Conservation (phyloP, 2,113 vertebrate species). For the Lonchura striata region DNA sequence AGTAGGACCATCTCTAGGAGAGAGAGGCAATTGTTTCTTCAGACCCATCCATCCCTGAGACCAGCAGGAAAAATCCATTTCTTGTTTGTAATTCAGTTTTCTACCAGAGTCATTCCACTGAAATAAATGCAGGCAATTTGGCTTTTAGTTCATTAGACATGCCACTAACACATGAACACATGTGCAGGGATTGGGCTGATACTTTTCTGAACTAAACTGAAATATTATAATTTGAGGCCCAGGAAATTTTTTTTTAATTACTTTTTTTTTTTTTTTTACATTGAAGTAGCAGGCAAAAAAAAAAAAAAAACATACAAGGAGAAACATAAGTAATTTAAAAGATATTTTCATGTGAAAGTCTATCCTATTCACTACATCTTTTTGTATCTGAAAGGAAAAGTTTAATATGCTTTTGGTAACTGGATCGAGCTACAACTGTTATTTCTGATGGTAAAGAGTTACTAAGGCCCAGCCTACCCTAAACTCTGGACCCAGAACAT, state of each 20-base stretch:
- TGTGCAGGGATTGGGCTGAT: neutral
- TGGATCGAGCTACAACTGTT: constrained; percentile 41
- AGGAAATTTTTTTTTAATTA: neutral
- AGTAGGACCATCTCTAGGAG: neutral
- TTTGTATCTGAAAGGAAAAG: constrained; percentile 50
- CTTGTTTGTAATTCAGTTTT: neutral
- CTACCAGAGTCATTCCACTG: neutral
- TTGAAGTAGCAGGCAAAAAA: neutral
- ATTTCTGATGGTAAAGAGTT: constrained; percentile 21
- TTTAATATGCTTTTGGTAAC: neutral
- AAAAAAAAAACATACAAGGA: neutral
- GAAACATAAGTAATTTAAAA: neutral
- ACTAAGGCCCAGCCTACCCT: neutral
- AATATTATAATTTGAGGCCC: neutral
- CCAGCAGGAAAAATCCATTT: neutral
- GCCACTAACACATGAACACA: neutral
- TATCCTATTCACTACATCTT: constrained; percentile 40
- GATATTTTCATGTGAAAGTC: neutral
- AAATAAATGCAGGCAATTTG: neutral
- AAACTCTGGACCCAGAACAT: neutral
- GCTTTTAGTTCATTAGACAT: neutral
- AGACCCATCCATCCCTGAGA: neutral
- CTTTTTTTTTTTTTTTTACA: neutral
- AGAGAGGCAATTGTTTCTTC: neutral
- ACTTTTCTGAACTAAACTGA: neutral